A percentile compares a stretch with the other conserved stretches of the same genome.
These are phyloP conservation scores for Coregonus ussuriensis DNA, from an alignment of 2,797 vertebrate species.

Conservation along the genomic window DNA sequence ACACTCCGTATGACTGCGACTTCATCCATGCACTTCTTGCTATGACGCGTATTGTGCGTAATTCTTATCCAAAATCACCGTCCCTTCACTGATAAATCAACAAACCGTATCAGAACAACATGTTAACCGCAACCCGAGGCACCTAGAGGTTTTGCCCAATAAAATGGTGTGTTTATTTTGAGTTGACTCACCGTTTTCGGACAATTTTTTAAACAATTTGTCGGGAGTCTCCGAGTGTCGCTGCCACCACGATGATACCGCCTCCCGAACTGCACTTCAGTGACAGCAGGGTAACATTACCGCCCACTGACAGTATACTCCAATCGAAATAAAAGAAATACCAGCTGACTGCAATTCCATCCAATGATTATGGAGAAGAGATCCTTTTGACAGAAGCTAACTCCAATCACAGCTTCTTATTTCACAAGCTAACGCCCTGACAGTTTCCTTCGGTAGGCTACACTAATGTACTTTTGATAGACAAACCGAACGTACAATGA, in stretches of 20 bases:
- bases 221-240: constrained; percentile 66
- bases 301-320: constrained; percentile 20
- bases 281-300: constrained; percentile 23
- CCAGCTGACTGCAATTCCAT: neutral
- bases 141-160: rapidly evolving
- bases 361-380: constrained; percentile 26
- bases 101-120: neutral
- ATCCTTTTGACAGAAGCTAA: rapidly evolving
- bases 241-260: constrained; percentile 74
- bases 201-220: constrained; percentile 69
- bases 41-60: constrained; percentile 58
- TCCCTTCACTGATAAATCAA: constrained; percentile 49
- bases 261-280: constrained; percentile 62
- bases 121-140: neutral
- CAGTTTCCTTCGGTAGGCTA: constrained; percentile 49
- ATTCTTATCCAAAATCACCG: constrained; percentile 74
- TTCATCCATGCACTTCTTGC: constrained; percentile 41
- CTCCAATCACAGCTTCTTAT: constrained; percentile 32
- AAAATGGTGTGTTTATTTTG: constrained; percentile 7
- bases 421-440: constrained; percentile 7
- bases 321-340: constrained; percentile 30
- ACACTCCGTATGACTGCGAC: constrained; percentile 43
- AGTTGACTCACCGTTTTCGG: constrained; percentile 72
- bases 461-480: too few relatives aligned
- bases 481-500: constrained; percentile 54